Percentiles rank a stretch among this genome's conserved stretches.
phyloP scores from a whole-genome alignment of 1,140 invertebrate genomes.

The Anadara kagoshimensis region DNA sequence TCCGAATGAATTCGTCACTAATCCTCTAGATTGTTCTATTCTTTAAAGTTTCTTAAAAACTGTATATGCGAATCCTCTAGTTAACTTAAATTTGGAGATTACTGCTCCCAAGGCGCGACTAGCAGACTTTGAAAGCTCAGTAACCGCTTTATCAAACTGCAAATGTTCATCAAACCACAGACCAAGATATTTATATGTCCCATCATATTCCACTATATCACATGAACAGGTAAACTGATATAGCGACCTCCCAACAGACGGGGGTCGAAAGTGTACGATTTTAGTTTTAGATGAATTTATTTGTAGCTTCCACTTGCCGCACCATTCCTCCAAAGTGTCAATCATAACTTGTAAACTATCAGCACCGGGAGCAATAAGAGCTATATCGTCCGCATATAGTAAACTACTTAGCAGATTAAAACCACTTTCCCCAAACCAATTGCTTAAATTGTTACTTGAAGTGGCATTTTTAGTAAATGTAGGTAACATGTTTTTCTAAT shows the following conservation, averaged over 20 bases:
- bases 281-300: constrained; percentile 20
- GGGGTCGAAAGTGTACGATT: constrained; percentile 11
- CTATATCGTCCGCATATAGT: constrained; percentile 20
- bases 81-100: not conserved
- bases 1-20: too few relatives aligned
- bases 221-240: not conserved
- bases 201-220: not conserved
- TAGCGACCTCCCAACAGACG: not conserved
- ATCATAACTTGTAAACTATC: constrained; percentile 6
- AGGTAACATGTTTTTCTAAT: too few relatives aligned
- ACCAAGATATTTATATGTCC: constrained; percentile 14
- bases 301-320: not conserved
- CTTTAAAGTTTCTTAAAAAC: constrained; percentile 8
- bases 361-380: not conserved
- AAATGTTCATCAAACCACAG: constrained; percentile 13
- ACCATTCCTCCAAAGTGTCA: constrained; percentile 7
- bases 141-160: not conserved
- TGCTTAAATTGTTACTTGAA: too few relatives aligned
- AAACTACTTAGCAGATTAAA: too few relatives aligned
- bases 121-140: constrained; percentile 8
- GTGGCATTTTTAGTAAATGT: too few relatives aligned
- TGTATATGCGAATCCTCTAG: constrained; percentile 4
- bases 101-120: constrained; percentile 8
- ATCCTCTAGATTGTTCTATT: too few relatives aligned
- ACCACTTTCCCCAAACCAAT: too few relatives aligned